Percentiles rank a stretch among this genome's conserved stretches.
Conservation (phyloP, 1,140 invertebrate species). For the Melitaea cinxia region DNA sequence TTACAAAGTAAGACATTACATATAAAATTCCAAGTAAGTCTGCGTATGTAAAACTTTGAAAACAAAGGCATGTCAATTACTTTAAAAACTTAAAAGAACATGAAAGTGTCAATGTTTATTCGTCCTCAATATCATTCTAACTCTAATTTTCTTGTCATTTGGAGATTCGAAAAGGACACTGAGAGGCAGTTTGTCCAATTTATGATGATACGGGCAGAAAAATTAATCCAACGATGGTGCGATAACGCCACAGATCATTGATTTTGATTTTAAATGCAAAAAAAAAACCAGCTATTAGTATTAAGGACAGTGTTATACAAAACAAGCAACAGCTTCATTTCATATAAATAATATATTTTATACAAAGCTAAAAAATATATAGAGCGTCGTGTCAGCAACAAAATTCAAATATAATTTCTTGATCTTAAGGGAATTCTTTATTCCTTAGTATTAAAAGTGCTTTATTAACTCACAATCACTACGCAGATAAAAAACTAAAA, state of each 20-base stretch:
- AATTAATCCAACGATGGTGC: slow-evolving; percentile 40
- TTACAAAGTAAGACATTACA: no score
- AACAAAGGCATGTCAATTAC: slow-evolving; percentile 3
- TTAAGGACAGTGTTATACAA: neutral
- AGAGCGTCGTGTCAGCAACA: no score
- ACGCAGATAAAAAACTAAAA: no score
- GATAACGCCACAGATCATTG: slow-evolving; percentile 40
- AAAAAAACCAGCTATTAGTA: slow-evolving; percentile 27
- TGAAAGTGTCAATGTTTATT: slow-evolving; percentile 6
- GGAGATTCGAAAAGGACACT: slow-evolving; percentile 10
- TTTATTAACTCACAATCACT: no score
- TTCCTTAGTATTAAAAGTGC: no score
- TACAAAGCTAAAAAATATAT: no score
- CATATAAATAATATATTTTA: no score
- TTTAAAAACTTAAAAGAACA: slow-evolving; percentile 2
- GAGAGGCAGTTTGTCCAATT: slow-evolving; percentile 28
- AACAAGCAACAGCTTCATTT: no score
- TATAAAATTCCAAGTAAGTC: neutral
- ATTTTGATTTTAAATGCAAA: slow-evolving; percentile 42
- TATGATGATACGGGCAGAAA: slow-evolving; percentile 28
- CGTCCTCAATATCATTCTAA: slow-evolving; percentile 16
- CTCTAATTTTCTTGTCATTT: slow-evolving; percentile 25
- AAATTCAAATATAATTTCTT: no score
- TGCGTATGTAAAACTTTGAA: neutral
- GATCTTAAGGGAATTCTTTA: no score